Base-by-base conservation (phyloP, 2,888 invertebrate genomes). In the Steromphala cineraria region DNA sequence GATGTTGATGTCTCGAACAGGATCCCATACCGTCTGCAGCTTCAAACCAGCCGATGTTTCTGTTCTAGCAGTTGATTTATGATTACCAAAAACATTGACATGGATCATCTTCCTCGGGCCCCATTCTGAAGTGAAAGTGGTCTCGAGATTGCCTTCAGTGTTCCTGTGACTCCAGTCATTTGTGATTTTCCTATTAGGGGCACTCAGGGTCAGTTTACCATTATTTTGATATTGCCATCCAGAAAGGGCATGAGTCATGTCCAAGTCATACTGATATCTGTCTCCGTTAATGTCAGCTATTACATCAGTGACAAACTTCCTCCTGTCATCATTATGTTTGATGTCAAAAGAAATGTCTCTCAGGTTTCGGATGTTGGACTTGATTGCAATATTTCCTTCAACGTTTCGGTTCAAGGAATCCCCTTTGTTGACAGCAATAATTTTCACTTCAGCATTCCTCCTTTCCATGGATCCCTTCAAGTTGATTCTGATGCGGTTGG, bases 131-230 rank as follows among this genome's bases (percentile, higher is more conserved):
- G 13, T 53, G 2, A 75, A 53, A 17, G 52, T 75, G 2, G 75
- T 53, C 52, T 53, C 21, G 4, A 75, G 8, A 24, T 75, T 52
- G 13, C 53, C 52, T 13, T 15, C 15, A 17, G 75, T 75, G 75
- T 53, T 75, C 15, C 21, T 52, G 52, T 75, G 75, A 21, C 17
- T 28, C 75, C 75, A 75, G 19, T 19, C 52, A 31, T 84, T 80
- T 28, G 74, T 79, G 10, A 87, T 55, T 7, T 67, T 80, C 13
- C 82, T 80, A 40, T 81, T 71, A 74, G 90, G 89, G 15, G 83
- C 79, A 21, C 31, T 74, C 0, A 90, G n/a, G 0, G 8, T 82
- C 8, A 90, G 56, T 15, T 85, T 81, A 1, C 90, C 90, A 56
- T 82, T 86, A 78, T 86, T 89, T 53, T 82, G 82, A 0, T 88